phyloP scores from a whole-genome alignment of 2,113 vertebrate species.

The Eptesicus fuscus region DNA sequence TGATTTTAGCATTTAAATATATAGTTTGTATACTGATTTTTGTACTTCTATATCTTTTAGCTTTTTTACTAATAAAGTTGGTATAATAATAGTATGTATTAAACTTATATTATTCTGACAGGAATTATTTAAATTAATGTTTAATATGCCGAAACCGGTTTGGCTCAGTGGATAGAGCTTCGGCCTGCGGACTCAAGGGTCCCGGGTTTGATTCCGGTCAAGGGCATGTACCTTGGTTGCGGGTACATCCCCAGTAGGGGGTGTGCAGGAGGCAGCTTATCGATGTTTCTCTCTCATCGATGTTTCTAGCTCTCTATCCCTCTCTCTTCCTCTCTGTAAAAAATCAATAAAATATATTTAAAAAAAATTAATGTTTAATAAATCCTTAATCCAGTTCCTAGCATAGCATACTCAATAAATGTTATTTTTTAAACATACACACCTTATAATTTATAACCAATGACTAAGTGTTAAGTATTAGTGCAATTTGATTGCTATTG shows the following conservation, averaged over 20 bases:
- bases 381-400: neutral
- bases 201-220: too few relatives aligned
- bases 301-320: too few relatives aligned
- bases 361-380: neutral
- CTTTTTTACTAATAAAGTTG: neutral
- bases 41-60: neutral
- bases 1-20: neutral
- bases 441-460: neutral
- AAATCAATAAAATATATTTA: too few relatives aligned
- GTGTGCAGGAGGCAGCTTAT: too few relatives aligned
- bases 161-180: too few relatives aligned
- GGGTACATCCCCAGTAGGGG: too few relatives aligned
- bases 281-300: too few relatives aligned
- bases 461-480: neutral
- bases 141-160: too few relatives aligned
- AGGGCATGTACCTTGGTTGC: too few relatives aligned
- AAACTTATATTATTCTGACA: neutral
- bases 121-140: neutral
- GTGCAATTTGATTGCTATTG: neutral
- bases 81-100: neutral
- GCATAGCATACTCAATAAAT: neutral
- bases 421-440: neutral
- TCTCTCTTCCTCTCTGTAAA: too few relatives aligned
- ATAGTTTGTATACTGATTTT: neutral
- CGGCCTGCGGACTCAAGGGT: too few relatives aligned